These are phyloP conservation scores for Cryptomyrus ogoouensis DNA, from an alignment of 2,113 vertebrate species.

Conservation along the genomic window DNA sequence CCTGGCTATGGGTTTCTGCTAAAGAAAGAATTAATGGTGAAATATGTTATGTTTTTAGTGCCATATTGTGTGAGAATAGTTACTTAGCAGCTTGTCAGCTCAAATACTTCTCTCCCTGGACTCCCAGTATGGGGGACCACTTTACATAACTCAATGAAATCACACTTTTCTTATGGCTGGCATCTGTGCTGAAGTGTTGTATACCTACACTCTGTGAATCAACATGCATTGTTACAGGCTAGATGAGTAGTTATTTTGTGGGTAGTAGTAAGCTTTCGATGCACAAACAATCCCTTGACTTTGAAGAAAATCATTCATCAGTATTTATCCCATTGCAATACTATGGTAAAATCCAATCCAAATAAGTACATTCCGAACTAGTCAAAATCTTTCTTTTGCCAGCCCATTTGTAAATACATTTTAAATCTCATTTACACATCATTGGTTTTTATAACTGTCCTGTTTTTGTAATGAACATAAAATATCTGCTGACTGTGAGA, in stretches of 20 bases:
- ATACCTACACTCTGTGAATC: background rate
- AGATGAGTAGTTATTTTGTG: background rate
- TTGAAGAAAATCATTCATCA: background rate
- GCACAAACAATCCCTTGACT: background rate
- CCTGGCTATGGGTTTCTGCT: background rate
- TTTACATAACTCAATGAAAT: background rate
- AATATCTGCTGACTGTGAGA: background rate
- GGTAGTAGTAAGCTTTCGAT: background rate
- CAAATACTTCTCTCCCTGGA: background rate
- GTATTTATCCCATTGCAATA: background rate
- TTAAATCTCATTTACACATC: background rate
- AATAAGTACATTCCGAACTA: background rate
- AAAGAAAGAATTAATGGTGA: background rate
- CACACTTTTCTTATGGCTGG: background rate
- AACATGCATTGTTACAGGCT: background rate
- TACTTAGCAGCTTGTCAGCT: background rate
- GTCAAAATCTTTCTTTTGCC: background rate
- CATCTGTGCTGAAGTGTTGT: background rate
- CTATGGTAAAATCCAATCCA: background rate
- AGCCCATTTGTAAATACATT: background rate
- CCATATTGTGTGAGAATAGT: background rate
- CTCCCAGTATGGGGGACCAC: background rate
- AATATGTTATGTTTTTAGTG: background rate
- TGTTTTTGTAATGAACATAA: background rate
- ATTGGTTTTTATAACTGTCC: background rate